Evolutionary conservation across 2,888 invertebrate genomes (phyloP), one percentile per base, ranked within the genome.

Genomic region (Trypoxylon attenuatum): DNA sequence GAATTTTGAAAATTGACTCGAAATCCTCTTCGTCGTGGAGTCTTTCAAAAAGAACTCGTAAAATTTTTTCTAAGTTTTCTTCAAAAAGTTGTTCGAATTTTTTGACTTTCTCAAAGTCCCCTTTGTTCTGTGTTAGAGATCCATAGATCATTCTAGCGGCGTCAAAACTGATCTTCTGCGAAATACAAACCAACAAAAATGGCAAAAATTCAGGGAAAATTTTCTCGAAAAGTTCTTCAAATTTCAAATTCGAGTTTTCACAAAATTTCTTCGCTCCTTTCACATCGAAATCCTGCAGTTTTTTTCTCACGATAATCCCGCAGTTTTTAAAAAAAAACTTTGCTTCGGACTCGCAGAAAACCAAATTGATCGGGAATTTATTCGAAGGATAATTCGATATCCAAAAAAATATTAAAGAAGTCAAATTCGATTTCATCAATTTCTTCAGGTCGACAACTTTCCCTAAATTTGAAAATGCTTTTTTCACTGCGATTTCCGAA

Each of bases 331-430:
- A 52, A 53, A 86, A 88, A 76, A 91, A 90, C 18, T 88, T 82
- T 5, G 79, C 71, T 54, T 86, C 82, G 1, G 73, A 72, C 1
- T 47, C 70, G 64, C 85, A 88, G 5, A 87, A 87, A 42, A 88
- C 87, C 47, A 90, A 79, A 29, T 73, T 69, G 41, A 88, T 81
- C 0, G 90, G 90, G 46, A 91, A 87, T 13, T 85, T 84, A n/a
- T 86, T 79, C 1, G 89, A 67, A 1, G 77, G 76, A 54, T 86
- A 84, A 10, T 86, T 83, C 29, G 84, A 84, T 65, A 89, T 87
- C 91, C 91, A 91, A 63, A 82, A 87, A 45, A 88, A 81, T 13
- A 91, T 63, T 41, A 91, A 76, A 21, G 87, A 87, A 45, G 89
- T 79, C n/a, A 90, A 83, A 77, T 90, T 89, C 15, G 86, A 77